Evolutionary conservation across 2,113 vertebrate genomes (phyloP), one percentile per base, ranked within the genome.

Genomic region (Triplophysa dalaica): DNA sequence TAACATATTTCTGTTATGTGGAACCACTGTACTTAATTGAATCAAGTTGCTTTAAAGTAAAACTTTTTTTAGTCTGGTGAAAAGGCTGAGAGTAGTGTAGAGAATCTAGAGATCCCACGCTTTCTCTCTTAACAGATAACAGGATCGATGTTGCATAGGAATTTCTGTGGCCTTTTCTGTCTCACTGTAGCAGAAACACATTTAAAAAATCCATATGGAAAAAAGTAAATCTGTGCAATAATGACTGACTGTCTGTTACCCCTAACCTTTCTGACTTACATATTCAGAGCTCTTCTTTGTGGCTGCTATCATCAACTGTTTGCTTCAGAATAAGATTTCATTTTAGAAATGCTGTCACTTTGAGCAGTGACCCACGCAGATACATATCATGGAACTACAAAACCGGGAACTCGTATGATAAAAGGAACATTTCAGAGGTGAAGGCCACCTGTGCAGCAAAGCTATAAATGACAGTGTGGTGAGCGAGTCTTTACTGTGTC

Each of bases 351-450:
- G 74, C 24, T 52, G 61, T 76, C 24, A 62, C 48, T 75, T 75
- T 43, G 41, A 48, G 9, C 72, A 65, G 16, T 64, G 74, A 54
- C 60, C 61, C 17, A 65, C 74, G 11, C 74, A 33, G 61, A 52
- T 16, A 54, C 43, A 65, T 21, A 65, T 7, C 24, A 16, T 43
- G 45, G 19, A 65, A 54, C 9, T 29, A 63, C 41, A 63, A 61
- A 74, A 26, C 50, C 45, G 38, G 48, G 22, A 63, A 9, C 12
- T n/a, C 56, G 1, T 24, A 43, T 0, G 21, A 54, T 65, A 45
- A 76, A 76, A 76, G 74, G 72, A 63, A 76, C 29, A 17, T 76
- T 50, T 50, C 73, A 52, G 74, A 76, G 74, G 74, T 76, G 74
- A 76, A 76, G 74, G 74, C 61, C 74, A 65, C 19, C 62, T 16